Evolutionary conservation across 2,888 invertebrate genomes (phyloP).

Genomic region (Nephrotoma guestfalica): DNA sequence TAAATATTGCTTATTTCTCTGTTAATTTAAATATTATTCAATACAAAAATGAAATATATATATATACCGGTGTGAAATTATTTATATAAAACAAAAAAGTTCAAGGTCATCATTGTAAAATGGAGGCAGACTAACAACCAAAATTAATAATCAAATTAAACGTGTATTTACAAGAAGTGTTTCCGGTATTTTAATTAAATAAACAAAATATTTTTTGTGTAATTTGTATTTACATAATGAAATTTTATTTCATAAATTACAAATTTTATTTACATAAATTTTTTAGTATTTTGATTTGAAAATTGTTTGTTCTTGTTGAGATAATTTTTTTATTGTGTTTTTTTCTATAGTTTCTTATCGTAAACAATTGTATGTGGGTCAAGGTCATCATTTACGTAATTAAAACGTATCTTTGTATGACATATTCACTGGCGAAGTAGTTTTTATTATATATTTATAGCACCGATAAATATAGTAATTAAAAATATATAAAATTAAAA

Average conservation of each 20-base stretch:
- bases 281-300: background rate
- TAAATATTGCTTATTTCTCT: background rate
- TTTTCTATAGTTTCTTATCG: background rate
- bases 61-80: too few species aligned
- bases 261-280: background rate
- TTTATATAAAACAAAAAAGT: background rate
- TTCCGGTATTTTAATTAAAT: background rate
- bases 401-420: background rate
- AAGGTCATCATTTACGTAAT: background rate
- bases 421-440: background rate
- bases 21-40: background rate
- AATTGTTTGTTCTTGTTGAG: background rate
- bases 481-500: background rate
- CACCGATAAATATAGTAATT: background rate
- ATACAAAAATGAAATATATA: background rate
- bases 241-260: background rate
- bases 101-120: background rate
- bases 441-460: background rate
- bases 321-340: background rate
- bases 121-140: background rate
- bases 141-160: background rate
- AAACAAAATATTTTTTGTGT: background rate
- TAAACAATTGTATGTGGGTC: background rate
- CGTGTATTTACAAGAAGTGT: background rate
- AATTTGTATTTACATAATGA: background rate